Evolutionary conservation across 2,113 vertebrate species (phyloP).

Genomic region (Prunella fulvescens): DNA sequence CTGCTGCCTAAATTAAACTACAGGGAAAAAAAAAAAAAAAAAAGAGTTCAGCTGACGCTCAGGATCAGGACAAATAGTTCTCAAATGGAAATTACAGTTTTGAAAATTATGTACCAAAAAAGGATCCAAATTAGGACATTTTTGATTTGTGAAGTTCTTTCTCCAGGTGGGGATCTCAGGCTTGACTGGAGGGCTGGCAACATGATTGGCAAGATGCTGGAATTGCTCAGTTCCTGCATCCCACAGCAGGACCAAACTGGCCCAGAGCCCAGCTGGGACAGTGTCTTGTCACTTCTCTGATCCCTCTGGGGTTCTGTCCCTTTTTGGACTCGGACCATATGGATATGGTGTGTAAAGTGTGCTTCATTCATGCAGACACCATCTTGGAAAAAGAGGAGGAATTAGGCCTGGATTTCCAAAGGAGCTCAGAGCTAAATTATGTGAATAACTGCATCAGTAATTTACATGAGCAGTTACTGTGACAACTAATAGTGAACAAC

Average conservation of each 20-base stretch:
- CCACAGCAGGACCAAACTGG: not conserved
- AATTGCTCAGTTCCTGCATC: not conserved
- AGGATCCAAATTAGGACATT: conserved; percentile 64
- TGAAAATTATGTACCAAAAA: conserved; percentile 62
- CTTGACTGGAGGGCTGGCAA: conserved; percentile 31
- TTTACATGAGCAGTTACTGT: conserved; percentile 59
- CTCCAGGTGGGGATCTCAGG: conserved; percentile 58
- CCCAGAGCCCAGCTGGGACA: not conserved
- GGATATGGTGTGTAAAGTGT: not conserved
- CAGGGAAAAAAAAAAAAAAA: conserved; percentile 26
- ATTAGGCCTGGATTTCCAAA: conserved; percentile 23
- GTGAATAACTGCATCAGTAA: conserved; percentile 39
- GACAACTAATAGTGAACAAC: conserved; percentile 48
- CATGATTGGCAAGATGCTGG: conserved; percentile 20
- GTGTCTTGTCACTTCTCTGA: not conserved
- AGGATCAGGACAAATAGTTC: conserved; percentile 68
- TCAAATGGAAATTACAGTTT: conserved; percentile 66
- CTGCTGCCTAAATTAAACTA: conserved; percentile 69
- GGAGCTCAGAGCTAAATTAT: conserved; percentile 6
- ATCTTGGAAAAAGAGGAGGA: not conserved
- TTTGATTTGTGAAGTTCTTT: conserved; percentile 60
- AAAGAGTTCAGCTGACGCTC: conserved; percentile 58
- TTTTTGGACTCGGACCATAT: not conserved
- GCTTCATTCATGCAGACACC: not conserved
- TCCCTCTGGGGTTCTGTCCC: not conserved